Evolutionary conservation across 1,140 invertebrate genomes (phyloP), one percentile per base, ranked within the genome.

Genomic region (Antheraea pernyi): DNA sequence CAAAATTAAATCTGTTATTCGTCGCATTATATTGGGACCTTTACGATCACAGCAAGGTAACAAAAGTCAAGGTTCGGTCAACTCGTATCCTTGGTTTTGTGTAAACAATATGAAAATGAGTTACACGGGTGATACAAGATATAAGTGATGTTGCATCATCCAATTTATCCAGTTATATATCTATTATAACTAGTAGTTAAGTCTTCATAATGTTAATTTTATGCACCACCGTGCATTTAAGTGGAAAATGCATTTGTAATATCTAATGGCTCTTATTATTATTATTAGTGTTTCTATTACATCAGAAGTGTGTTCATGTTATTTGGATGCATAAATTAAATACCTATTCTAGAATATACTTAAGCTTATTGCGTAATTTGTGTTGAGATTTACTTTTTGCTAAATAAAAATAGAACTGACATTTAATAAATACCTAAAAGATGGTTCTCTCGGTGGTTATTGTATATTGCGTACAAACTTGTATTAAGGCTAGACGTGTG

Each of bases 91-190:
- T 22, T 22, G 30, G 60, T 30, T 22, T 22, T 61, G 19, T 30
- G 60, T 61, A 19, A 61, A 61, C 60, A 61, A 61, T 61, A 61
- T 61, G 19, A 19, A 30, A 61, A 61, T 61, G 9, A 61, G 46
- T 53, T 53, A 13, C 16, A 16, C 46, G 60, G 60, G 13, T 61
- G 22, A 61, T 61, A 61, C 60, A 61, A 61, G 11, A 30, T 19
- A n/a, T 19, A 13, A 30, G 19, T 61, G 36, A 73, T 80, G 72
- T 89, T 89, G 85, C 87, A 86, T 89, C 85, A 88, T 73, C 76
- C 72, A 60, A 79, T 79, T 68, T 68, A 70, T 78, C 84, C 79
- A 74, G 85, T 86, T 69, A 19, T 10, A 13, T 59, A 61, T 46
- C 42, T 65, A n/a, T 11, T 11, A 36, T 59, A 36, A 71, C 22